Conservation (phyloP, 2,888 invertebrate genomes). For the Pristionchus arcanus region DNA sequence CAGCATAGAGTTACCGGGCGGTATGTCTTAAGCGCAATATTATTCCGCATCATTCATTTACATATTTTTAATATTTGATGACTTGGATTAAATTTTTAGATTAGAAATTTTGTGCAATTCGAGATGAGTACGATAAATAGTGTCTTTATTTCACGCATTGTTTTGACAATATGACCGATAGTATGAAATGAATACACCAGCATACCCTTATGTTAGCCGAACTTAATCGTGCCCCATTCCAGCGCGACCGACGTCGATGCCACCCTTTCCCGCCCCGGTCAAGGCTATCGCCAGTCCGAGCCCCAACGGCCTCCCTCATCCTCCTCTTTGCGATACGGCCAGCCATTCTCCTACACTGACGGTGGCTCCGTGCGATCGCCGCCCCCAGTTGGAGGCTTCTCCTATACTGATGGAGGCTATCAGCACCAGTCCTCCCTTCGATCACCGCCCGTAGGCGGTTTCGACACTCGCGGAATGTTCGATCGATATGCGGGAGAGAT, state of each 20-base stretch:
- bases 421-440: constrained; percentile 2
- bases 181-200: too few relatives aligned
- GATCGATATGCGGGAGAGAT: constrained; percentile 79
- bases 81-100: too few relatives aligned
- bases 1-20: constrained; percentile 48
- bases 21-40: not conserved
- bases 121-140: too few relatives aligned
- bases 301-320: not conserved
- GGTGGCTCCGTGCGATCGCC: not conserved
- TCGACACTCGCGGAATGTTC: constrained; percentile 77
- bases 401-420: constrained; percentile 50
- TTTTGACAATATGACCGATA: too few relatives aligned
- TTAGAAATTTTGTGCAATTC: too few relatives aligned
- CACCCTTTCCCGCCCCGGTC: constrained; percentile 49
- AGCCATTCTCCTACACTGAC: constrained; percentile 56
- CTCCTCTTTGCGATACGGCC: constrained; percentile 21
- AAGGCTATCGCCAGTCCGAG: constrained; percentile 53
- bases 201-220: too few relatives aligned
- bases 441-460: constrained; percentile 61
- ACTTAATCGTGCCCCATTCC: not conserved
- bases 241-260: constrained; percentile 55
- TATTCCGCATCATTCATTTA: too few relatives aligned
- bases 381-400: constrained; percentile 14
- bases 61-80: too few relatives aligned
- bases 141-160: too few relatives aligned